phyloP scores from a whole-genome alignment of 30 jellyfish, hydroid and myxozoan species.

The Aurelia aurita region DNA sequence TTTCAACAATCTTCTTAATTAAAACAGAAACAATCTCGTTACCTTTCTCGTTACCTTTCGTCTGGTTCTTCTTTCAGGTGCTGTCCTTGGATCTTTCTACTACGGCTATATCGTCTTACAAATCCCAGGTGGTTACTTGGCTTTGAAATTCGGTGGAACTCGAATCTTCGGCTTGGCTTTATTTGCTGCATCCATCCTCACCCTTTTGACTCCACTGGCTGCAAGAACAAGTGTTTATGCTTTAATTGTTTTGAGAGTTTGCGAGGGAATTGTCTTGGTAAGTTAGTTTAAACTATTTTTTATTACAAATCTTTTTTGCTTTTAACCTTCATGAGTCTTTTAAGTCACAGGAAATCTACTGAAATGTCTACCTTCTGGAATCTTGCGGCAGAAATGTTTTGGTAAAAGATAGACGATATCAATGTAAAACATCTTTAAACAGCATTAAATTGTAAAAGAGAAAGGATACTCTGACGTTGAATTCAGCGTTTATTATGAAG shows the following conservation, averaged over 20 bases:
- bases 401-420: too few species aligned
- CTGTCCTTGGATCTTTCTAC: slow-evolving; percentile 97
- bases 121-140: slow-evolving; percentile 99
- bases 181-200: slow-evolving; percentile 90
- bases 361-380: too few species aligned
- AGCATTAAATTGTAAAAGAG: too few species aligned
- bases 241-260: slow-evolving; percentile 85
- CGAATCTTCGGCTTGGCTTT: slow-evolving; percentile 97
- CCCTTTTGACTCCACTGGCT: slow-evolving; percentile 97
- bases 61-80: slow-evolving; percentile 60
- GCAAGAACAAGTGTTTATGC: slow-evolving; percentile 98
- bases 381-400: too few species aligned
- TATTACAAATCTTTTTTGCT: too few species aligned
- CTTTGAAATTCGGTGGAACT: slow-evolving; percentile 97
- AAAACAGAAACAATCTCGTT: too few species aligned
- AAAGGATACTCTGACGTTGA: too few species aligned
- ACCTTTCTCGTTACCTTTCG: neutral
- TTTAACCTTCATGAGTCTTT: too few species aligned
- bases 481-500: too few species aligned
- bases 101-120: slow-evolving; percentile 98
- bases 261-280: slow-evolving; percentile 99
- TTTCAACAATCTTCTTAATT: too few species aligned
- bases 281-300: slow-evolving; percentile 6
- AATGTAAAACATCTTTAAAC: too few species aligned
- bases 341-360: too few species aligned